These are phyloP conservation scores for Denticeps clupeoides DNA, from an alignment of 2,797 vertebrate genomes.

Conservation along the genomic window DNA sequence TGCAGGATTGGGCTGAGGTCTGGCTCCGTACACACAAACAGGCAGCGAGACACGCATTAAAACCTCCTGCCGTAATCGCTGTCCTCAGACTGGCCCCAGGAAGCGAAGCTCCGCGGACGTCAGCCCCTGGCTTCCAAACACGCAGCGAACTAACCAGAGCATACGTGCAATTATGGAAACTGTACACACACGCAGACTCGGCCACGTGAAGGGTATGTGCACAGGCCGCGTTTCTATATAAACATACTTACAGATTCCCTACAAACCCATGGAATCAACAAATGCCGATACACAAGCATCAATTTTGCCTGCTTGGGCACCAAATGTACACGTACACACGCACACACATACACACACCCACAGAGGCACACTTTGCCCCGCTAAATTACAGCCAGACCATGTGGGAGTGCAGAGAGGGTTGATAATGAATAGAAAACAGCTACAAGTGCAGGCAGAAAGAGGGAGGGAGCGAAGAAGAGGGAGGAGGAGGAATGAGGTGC, in stretches of 20 bases:
- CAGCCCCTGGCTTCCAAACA: background rate
- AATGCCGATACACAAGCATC: slow-evolving; percentile 1
- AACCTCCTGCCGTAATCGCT: slow-evolving; percentile 43
- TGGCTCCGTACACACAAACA: background rate
- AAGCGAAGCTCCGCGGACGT: background rate
- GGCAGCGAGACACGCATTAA: slow-evolving; percentile 6
- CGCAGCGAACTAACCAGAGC: background rate
- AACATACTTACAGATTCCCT: background rate
- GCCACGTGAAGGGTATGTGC: no score
- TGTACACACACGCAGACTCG: background rate
- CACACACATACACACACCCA: background rate
- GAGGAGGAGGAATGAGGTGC: background rate
- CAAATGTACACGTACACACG: background rate
- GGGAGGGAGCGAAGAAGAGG: slow-evolving; percentile 28
- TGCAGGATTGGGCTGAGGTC: background rate
- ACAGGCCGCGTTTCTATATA: no score
- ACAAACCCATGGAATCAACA: background rate
- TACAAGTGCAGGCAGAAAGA: slow-evolving; percentile 49
- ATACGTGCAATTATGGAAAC: background rate
- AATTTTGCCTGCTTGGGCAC: no score
- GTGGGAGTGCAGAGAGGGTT: slow-evolving; percentile 62
- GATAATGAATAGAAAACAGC: slow-evolving; percentile 60
- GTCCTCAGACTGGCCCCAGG: slow-evolving; percentile 34
- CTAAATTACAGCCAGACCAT: slow-evolving; percentile 56
- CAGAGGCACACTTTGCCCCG: slow-evolving; percentile 18